These are phyloP conservation scores for Galeopsomyia nigrocyanea DNA, from an alignment of 2,888 invertebrate genomes.

Conservation along the genomic window DNA sequence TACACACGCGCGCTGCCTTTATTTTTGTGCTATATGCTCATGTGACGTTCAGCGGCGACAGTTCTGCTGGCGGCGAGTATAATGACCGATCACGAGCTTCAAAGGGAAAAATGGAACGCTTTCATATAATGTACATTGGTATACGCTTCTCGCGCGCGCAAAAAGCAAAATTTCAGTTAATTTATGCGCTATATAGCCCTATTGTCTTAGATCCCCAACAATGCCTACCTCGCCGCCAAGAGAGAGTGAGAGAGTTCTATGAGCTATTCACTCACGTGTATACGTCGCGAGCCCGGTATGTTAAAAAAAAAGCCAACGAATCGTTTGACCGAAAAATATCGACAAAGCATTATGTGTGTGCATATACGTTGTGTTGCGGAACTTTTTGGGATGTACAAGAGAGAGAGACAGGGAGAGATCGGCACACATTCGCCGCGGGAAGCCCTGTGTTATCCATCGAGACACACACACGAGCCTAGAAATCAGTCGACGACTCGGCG, in stretches of 20 bases:
- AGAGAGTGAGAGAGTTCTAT: background rate
- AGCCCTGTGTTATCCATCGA: constrained; percentile 43
- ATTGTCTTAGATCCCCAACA: background rate
- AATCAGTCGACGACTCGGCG: constrained; percentile 35
- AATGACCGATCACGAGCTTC: too few species aligned
- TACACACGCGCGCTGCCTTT: too few species aligned
- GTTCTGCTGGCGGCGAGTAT: too few species aligned
- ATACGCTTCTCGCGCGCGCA: too few species aligned
- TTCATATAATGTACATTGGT: too few species aligned
- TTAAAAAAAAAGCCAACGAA: background rate
- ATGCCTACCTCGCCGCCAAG: background rate
- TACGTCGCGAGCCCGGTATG: background rate
- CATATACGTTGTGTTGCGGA: constrained; percentile 17
- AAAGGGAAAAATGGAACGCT: too few species aligned
- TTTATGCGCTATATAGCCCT: background rate
- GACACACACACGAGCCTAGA: constrained; percentile 6
- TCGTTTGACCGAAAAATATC: constrained; percentile 1
- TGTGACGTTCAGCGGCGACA: too few species aligned
- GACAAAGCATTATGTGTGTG: background rate
- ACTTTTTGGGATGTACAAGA: constrained; percentile 8
- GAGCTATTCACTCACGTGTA: background rate
- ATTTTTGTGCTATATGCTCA: too few species aligned
- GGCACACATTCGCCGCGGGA: constrained; percentile 43
- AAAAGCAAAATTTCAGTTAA: background rate
- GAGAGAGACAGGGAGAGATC: constrained; percentile 15